Base-by-base conservation (phyloP, 2,113 vertebrate genomes). In the Aptenodytes patagonicus region DNA sequence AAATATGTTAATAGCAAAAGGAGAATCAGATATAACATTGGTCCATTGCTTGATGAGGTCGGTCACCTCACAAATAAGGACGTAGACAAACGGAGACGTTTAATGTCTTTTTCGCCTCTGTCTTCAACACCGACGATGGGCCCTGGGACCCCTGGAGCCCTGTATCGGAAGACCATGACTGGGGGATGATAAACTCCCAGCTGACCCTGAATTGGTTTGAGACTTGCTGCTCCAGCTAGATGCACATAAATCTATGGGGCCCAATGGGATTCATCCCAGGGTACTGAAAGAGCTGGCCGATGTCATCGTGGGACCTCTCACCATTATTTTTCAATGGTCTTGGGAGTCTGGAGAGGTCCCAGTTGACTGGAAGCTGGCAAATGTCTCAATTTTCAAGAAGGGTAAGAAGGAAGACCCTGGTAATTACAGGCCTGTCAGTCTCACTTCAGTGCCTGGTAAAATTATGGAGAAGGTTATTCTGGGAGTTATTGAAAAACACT, bases 41-140 rank as follows among this genome's bases (percentile, higher is more conserved):
- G 11, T 69, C 24, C 5, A 8, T 40, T 31, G 28, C 19, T 40
- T 54, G 36, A 31, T 6, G 17, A 49, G 32, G 10, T 72, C 7
- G 5, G 17, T 36, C 32, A 69, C 24, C 32, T 69, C 46, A 70
- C 24, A 49, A 70, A 36, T 19, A n/a, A 22, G 66, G 15, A 49
- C 4, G 5, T 49, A 29, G 34, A 28, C 25, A 49, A 49, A 49
- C 1, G 3, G 12, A 29, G 12, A 20, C 3, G 0, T 49, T n/a
- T n/a, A n/a, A 19, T 20, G 17, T 4, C 34, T 20, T 28, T 4
- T 51, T 51, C 1, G 1, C 25, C 8, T 36, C 17, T 70, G 25
- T 36, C 34, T 51, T 70, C n/a, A 36, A 36, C 47, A 28, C 25
- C 9, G 12, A 36, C 28, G 24, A 49, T 36, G 46, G 24, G 17